A percentile compares a stretch with the other conserved stretches of the same genome.
phyloP scores from a whole-genome alignment of 2,113 vertebrate species.

The Cyphomyrus plagiostoma region DNA sequence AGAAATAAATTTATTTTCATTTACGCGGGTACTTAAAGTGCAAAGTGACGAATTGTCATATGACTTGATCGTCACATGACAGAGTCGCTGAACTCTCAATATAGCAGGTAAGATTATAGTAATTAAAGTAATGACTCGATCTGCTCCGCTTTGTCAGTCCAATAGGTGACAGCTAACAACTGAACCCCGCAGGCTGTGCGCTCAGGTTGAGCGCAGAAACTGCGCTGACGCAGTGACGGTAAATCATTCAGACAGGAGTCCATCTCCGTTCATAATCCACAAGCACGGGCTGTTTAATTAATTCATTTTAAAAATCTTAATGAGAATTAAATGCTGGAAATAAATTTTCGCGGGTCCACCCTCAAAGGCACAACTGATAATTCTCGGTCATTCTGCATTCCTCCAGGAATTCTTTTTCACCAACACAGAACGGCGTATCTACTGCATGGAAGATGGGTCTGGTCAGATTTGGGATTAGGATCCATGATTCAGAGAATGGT shows the following conservation, averaged over 20 bases:
- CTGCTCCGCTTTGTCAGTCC: neutral
- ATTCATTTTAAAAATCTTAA: neutral
- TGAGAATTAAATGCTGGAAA: neutral
- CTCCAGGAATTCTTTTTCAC: neutral
- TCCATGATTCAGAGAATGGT: neutral
- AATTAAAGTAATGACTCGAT: neutral
- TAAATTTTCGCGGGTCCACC: neutral
- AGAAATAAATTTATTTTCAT: neutral
- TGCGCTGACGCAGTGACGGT: neutral
- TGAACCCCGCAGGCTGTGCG: neutral
- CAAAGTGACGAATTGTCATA: neutral
- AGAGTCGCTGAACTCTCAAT: neutral
- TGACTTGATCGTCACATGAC: neutral
- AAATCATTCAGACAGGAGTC: neutral
- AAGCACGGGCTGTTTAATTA: neutral
- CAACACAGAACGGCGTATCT: neutral
- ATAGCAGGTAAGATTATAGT: neutral
- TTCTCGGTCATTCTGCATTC: neutral
- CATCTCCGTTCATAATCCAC: neutral
- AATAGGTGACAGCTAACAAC: neutral
- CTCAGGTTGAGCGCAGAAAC: neutral
- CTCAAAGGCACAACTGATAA: neutral
- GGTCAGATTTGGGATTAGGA: neutral
- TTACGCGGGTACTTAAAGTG: neutral
- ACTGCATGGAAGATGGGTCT: neutral